Percentiles rank a stretch among this genome's conserved stretches.
These are phyloP conservation scores for Pristionchus maxplancki DNA, from an alignment of 2,888 invertebrate genomes.

Conservation along the genomic window DNA sequence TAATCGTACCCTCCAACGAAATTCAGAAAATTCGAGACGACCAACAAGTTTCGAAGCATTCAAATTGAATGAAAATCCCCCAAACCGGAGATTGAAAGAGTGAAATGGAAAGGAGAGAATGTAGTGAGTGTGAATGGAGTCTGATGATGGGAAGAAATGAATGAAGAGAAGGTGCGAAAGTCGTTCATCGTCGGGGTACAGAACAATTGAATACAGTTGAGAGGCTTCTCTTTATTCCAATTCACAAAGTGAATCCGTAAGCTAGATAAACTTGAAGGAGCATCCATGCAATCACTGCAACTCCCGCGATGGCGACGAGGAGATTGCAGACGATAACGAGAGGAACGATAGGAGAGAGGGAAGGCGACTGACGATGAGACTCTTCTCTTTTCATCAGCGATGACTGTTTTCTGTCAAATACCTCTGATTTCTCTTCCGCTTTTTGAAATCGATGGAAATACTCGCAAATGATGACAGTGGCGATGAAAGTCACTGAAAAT, in stretches of 20 bases:
- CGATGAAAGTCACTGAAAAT: slow-evolving; percentile 44
- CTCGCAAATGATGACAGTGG: slow-evolving; percentile 9
- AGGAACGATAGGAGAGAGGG: slow-evolving; percentile 35
- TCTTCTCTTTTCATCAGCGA: no score
- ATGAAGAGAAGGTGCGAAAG: no score
- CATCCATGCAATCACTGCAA: slow-evolving; percentile 41
- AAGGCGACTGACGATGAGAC: background rate
- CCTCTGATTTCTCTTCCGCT: background rate
- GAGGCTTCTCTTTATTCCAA: background rate
- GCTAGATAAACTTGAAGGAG: background rate
- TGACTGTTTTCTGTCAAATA: no score
- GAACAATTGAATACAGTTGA: background rate
- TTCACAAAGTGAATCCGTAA: slow-evolving; percentile 29
- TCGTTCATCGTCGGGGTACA: background rate
- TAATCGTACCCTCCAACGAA: background rate
- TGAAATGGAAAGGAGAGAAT: background rate
- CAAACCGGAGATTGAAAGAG: background rate
- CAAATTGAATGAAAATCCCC: background rate
- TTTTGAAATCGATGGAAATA: slow-evolving; percentile 27
- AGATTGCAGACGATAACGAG: slow-evolving; percentile 41
- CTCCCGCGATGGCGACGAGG: background rate
- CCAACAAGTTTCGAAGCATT: background rate
- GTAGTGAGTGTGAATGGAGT: background rate
- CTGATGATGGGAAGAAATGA: background rate
- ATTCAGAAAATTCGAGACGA: background rate